Base-by-base conservation (phyloP, 2,113 vertebrate genomes). In the Takifugu flavidus region DNA sequence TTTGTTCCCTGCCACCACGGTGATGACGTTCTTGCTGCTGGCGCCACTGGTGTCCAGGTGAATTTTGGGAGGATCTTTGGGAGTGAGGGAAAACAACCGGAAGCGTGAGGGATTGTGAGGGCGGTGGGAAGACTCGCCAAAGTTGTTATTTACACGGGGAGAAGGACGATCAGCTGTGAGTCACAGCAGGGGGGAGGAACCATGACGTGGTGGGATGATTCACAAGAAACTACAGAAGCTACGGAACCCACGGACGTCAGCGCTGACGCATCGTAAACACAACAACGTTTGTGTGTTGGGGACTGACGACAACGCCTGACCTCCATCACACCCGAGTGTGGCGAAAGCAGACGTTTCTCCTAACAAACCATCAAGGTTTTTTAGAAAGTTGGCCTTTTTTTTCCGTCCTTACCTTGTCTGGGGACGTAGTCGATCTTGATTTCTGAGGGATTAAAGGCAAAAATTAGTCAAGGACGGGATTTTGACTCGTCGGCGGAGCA, bases 381-480 rank as follows among this genome's bases (percentile, higher is more conserved):
- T 20, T 6, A 39, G 34, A 39, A 39, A 6, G 1, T 11, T 11
- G 5, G 34, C 34, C 11, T 6, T 11, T 39, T 1, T 49, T 20
- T 20, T 20, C 20, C 20, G 20, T 20, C 20, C 87, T 82, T 69
- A 96, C 95, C 95, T 92, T 96, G 88, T 54, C 87, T 90, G 28
- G 95, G 95, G 14, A 94, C 92, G 4, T 94, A 95, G 25, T 95
- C 94, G 43, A 96, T 93, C 88, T 95, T 96, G 79, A 96, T 92
- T 86, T 96, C 95, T 96, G 84, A 25, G 70, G 63, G 39, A n/a
- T 58, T 64, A 54, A 83, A 66, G 0, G 66, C 1, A 49, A 1
- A 44, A 63, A 61, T 65, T 2, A 59, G 39, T 25, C 4, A 52
- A 39, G 34, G 34, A 39, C 60, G 3, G 49, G 49, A 46, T 26